Evolutionary conservation across 2,797 vertebrate genomes (phyloP).

Genomic region (Rhincodon typus): DNA sequence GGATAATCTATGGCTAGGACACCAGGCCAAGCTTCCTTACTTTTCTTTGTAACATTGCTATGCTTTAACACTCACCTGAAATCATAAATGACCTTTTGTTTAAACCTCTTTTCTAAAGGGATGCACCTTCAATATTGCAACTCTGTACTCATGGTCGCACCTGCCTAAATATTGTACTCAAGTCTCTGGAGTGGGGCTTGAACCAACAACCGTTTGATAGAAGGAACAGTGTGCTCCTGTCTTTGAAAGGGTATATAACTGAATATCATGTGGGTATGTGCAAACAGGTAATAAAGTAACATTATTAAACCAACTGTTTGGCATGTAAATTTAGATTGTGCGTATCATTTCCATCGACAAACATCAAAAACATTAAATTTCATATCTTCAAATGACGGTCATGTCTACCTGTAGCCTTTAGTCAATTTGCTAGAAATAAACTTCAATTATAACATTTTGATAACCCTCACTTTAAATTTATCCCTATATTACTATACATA

Average conservation of each 20-base stretch:
- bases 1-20: neutral
- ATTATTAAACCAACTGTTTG: neutral
- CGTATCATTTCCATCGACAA: neutral
- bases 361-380: neutral
- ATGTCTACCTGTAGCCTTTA: neutral
- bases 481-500: neutral
- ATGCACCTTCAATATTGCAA: too few relatives aligned
- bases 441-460: constrained; percentile 2
- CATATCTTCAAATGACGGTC: neutral
- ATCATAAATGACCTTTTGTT: neutral
- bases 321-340: neutral
- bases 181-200: neutral
- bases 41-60: neutral
- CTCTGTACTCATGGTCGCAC: neutral
- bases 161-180: neutral
- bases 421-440: neutral
- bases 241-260: neutral
- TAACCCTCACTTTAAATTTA: constrained; percentile 10
- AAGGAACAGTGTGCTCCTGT: neutral
- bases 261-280: neutral
- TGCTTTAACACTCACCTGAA: neutral
- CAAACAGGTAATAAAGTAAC: neutral
- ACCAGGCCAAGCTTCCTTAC: neutral
- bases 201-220: neutral
- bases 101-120: neutral